Evolutionary conservation across 2,113 vertebrate genomes (phyloP), one percentile per base, ranked within the genome.

Genomic region (Seriola dumerili): DNA sequence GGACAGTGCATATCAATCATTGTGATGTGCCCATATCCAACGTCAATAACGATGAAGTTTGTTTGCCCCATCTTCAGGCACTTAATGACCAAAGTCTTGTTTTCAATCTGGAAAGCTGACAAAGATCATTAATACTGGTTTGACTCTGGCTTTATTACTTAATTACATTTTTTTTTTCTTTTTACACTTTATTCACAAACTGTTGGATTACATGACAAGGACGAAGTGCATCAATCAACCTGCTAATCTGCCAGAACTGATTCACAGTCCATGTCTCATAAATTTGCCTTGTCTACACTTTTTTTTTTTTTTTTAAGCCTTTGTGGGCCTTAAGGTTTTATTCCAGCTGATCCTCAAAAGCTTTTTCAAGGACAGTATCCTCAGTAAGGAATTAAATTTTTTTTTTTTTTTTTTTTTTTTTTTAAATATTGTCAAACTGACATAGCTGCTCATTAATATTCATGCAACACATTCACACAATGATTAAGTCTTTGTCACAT

Each of bases 1-100:
- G 25, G 78, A 81, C 85, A 59, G 59, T 23, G n/a, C 73, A 55
- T 78, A 90, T 92, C 88, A 80, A 85, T 92, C 92, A 91, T 55
- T 13, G n/a, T 75, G 71, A 87, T 16, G 77, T 64, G 64, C 7
- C 19, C n/a, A 17, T 23, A 65, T 88, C 68, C 79, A 72, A 80
- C 5, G 25, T 63, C 83, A 89, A 80, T 79, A 85, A 70, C 61
- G 78, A 78, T 73, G 14, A 44, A 38, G 74, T 72, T 81, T 78
- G 82, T 83, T 83, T 73, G 64, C 25, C 23, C 11, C 62, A 59
- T 81, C 54, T 32, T 61, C 57, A 10, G 19, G 38, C 52, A 40
- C 52, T 44, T 66, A 76, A 81, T 79, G 78, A 83, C 78, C 64
- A 84, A 61, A 79, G 66, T 73, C 76, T 50, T 64, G 61, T 85